Conservation (phyloP, 2,797 vertebrate genomes). For the Sparidentex hasta region DNA sequence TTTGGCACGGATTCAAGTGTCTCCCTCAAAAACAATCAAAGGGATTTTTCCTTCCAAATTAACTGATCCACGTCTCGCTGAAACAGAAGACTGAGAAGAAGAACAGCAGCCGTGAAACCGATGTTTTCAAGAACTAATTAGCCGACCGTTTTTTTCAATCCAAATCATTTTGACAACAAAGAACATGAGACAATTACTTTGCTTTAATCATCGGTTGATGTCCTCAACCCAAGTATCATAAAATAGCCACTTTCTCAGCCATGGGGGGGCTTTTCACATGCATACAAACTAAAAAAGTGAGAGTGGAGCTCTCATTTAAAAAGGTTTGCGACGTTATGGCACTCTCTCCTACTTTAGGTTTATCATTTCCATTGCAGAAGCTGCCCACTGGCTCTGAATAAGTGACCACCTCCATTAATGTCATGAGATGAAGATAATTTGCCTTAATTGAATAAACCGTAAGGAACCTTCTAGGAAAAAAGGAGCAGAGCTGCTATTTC, state of each 20-base stretch:
- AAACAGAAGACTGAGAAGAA: conserved; percentile 19
- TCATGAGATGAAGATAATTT: not conserved
- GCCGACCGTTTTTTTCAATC: not conserved
- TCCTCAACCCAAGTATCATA: not conserved
- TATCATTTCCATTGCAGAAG: not conserved
- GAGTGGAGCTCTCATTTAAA: not conserved
- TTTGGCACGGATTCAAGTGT: conserved; percentile 43
- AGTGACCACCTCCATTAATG: conserved; percentile 5
- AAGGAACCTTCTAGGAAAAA: not conserved
- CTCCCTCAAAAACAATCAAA: conserved; percentile 45
- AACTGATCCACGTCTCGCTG: conserved; percentile 28
- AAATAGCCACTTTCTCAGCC: not conserved
- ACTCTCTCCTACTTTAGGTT: not conserved
- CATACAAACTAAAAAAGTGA: not conserved
- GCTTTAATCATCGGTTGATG: conserved; percentile 2
- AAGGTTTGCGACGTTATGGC: not conserved
- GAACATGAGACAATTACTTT: not conserved
- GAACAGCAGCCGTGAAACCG: conserved; percentile 23
- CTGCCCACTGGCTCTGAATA: not conserved
- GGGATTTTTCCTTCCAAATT: conserved; percentile 22
- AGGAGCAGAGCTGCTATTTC: conserved; percentile 4
- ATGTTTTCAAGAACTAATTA: conserved; percentile 35
- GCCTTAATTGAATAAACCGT: conserved; percentile 6
- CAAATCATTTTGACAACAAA: conserved; percentile 1
- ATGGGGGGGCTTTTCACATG: conserved; percentile 12